Evolutionary conservation across 2,888 invertebrate species (phyloP).

Genomic region (Iselma pallidipennis): DNA sequence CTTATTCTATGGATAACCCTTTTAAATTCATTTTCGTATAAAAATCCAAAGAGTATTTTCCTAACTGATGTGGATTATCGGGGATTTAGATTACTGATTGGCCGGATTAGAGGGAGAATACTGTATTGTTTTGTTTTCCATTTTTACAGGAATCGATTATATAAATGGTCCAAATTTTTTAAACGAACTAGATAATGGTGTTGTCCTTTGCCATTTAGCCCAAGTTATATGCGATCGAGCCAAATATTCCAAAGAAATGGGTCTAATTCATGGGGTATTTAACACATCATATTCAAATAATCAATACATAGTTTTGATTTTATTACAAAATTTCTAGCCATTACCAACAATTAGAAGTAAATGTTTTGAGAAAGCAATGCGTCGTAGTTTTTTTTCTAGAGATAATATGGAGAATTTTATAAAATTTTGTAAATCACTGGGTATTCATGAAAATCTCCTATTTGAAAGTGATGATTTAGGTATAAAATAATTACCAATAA

Average conservation of each 20-base stretch:
- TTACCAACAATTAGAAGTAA: slow-evolving; percentile 73
- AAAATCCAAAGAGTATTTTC: too few species aligned
- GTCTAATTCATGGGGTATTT: slow-evolving; percentile 57
- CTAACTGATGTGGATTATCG: too few species aligned
- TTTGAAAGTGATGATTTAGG: slow-evolving; percentile 91
- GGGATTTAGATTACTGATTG: too few species aligned
- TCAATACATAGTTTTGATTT: too few species aligned
- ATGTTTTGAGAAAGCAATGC: slow-evolving; percentile 81
- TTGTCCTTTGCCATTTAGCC: slow-evolving; percentile 79
- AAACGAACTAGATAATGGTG: slow-evolving; percentile 82
- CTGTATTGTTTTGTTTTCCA: slow-evolving; percentile 15
- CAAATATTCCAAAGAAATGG: slow-evolving; percentile 66
- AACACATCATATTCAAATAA: too few species aligned
- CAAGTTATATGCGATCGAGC: slow-evolving; percentile 78
- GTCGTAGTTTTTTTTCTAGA: slow-evolving; percentile 84
- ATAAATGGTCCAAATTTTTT: slow-evolving; percentile 80
- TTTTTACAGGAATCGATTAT: slow-evolving; percentile 68
- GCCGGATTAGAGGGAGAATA: slow-evolving; percentile 1
- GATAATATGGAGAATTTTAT: slow-evolving; percentile 91
- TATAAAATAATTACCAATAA: too few species aligned
- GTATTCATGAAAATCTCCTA: slow-evolving; percentile 83
- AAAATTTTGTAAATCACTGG: slow-evolving; percentile 80
- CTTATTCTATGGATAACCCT: too few species aligned
- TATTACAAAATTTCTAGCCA: slow-evolving; percentile 58
- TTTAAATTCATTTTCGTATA: too few species aligned